Evolutionary conservation across 2,888 invertebrate species (phyloP).

Genomic region (Ashinkailepas kermadecensis): DNA sequence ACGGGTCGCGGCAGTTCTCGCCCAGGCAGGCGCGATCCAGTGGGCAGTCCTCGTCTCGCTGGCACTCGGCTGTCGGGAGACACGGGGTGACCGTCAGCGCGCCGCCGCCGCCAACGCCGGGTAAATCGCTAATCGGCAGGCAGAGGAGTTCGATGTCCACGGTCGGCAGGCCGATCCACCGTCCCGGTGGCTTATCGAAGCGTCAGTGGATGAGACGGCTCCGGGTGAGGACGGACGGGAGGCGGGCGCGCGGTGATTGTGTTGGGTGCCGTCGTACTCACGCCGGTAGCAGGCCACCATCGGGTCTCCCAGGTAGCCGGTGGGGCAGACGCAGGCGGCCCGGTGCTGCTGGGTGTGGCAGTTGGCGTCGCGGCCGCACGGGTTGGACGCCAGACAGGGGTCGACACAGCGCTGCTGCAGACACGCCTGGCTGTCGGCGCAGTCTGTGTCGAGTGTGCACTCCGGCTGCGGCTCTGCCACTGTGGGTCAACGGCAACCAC

Average conservation of each 20-base stretch:
- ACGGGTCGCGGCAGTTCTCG: constrained; percentile 61
- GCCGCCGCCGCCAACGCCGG: too few species aligned
- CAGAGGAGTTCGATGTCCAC: too few species aligned
- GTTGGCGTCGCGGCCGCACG: constrained; percentile 72
- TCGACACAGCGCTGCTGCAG: constrained; percentile 40
- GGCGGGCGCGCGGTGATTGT: background rate
- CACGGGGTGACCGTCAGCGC: background rate
- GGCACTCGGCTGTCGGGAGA: constrained; percentile 47
- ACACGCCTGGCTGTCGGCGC: constrained; percentile 39
- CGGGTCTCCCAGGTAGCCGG: constrained; percentile 75
- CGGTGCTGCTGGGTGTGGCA: constrained; percentile 69
- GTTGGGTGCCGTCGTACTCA: constrained; percentile 46
- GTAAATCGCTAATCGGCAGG: too few species aligned
- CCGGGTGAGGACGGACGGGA: background rate
- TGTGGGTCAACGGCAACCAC: background rate
- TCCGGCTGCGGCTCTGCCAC: constrained; percentile 33
- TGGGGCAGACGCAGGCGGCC: constrained; percentile 72
- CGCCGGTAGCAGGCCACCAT: constrained; percentile 77
- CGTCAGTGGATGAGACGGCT: background rate
- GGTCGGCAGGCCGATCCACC: too few species aligned
- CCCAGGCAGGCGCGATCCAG: constrained; percentile 40
- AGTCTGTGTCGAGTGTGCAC: constrained; percentile 39
- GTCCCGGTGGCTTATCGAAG: background rate
- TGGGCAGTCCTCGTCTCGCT: constrained; percentile 36
- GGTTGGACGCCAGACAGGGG: constrained; percentile 61